Base-by-base conservation (phyloP, 2,888 invertebrate genomes). In the Cataglyphis albicans region DNA sequence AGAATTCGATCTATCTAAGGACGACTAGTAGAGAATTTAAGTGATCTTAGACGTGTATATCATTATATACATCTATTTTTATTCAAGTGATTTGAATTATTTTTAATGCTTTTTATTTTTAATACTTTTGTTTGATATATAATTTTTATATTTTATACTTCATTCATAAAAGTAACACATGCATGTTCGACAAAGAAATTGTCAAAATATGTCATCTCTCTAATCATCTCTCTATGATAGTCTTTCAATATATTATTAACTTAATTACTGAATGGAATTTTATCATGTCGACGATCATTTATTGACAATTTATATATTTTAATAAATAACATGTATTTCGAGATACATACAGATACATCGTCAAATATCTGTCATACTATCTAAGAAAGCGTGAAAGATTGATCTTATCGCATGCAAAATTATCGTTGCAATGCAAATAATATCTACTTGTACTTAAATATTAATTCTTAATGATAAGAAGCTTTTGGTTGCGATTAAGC, bases 361-460 rank as follows among this genome's bases (percentile, higher is more conserved):
- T 55, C 4, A 55, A 61, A 38, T 55, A 25, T 15, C 25, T 55
- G 3, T 5, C 44, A 2, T 25, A 32, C n/a, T n/a, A n/a, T 38
- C 21, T 76, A 74, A 44, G 12, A 41, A 76, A 67, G 67, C 65
- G 67, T 9, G 25, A 18, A 38, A 38, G 25, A 64, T 52, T 9
- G n/a, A 67, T 67, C 55, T 76, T 63, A 18, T 75, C n/a, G 35
- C 4, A 35, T 15, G 38, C 21, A 57, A 44, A 41, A 68, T 78
- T 57, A 68, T n/a, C 6, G 68, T 78, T 32, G 55, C 35, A 35
- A 35, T 35, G 35, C 12, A 80, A 21, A 57, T 59, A 67, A 67
- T 32, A 61, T 48, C 44, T 61, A 70, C 10, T 10, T 57, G 5
- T 18, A 67, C 5, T 41, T 57, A 3, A 52, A 32, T 32, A n/a